phyloP scores from a whole-genome alignment of 2,888 invertebrate genomes.

The Ptilodon capucinus region DNA sequence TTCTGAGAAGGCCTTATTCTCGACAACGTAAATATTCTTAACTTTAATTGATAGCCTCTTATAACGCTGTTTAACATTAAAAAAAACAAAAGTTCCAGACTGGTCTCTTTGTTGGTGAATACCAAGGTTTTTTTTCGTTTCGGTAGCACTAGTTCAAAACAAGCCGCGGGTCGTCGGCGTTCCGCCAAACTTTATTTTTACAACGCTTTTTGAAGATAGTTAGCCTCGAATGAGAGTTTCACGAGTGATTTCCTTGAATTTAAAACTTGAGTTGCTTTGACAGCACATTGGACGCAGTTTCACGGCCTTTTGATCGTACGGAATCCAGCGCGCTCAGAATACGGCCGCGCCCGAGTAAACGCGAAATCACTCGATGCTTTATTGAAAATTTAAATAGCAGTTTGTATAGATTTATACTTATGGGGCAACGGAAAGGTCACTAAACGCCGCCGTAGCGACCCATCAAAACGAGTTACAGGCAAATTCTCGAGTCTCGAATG shows the following conservation, averaged over 20 bases:
- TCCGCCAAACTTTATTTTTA: conserved; percentile 51
- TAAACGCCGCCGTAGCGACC: conserved; percentile 48
- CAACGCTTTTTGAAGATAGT: conserved; percentile 54
- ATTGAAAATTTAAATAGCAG: conserved; percentile 15
- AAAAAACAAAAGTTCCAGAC: conserved; percentile 11
- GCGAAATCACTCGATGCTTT: conserved; percentile 18
- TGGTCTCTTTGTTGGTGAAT: conserved; percentile 19
- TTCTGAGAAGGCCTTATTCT: conserved; percentile 2
- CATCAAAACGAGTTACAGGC: conserved; percentile 72
- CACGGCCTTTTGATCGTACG: conserved; percentile 12
- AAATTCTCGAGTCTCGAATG: conserved; percentile 69
- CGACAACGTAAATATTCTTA: conserved; percentile 4
- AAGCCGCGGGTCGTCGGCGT: conserved; percentile 27
- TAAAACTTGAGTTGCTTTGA: conserved; percentile 43
- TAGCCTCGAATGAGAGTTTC: conserved; percentile 58
- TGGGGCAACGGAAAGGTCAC: conserved; percentile 42
- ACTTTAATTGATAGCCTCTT: background rate
- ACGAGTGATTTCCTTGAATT: conserved; percentile 59
- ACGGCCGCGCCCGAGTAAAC: conserved; percentile 5
- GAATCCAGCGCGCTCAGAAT: conserved; percentile 5
- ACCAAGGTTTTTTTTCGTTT: conserved; percentile 23
- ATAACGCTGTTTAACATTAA: background rate
- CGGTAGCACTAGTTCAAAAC: conserved; percentile 30
- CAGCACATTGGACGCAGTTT: conserved; percentile 26
- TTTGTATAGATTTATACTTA: conserved; percentile 46